These are phyloP conservation scores for Drosophila mayri DNA, from an alignment of 1,140 invertebrate species.

Conservation along the genomic window DNA sequence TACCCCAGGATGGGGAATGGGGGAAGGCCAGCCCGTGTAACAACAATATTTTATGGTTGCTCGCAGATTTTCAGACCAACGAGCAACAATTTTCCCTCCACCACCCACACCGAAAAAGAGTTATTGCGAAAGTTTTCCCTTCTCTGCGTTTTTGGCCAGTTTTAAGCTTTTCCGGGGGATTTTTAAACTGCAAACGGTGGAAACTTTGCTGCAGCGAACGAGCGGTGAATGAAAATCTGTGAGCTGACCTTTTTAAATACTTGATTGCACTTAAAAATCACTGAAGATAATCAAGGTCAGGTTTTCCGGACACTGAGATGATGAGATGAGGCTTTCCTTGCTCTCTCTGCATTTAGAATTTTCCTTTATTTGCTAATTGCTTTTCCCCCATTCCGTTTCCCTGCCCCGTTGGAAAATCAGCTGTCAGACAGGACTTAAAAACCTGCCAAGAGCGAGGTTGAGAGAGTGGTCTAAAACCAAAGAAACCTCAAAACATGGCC, in stretches of 20 bases:
- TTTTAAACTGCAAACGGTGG: conserved; percentile 38
- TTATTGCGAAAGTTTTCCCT: conserved; percentile 64
- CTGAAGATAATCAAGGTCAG: conserved; percentile 39
- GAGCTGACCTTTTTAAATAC: conserved; percentile 52
- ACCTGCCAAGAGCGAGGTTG: background rate
- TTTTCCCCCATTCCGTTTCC: conserved; percentile 33
- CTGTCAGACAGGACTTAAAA: conserved; percentile 26
- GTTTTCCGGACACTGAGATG: conserved; percentile 16
- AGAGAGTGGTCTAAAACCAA: conserved; percentile 22
- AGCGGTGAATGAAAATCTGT: conserved; percentile 10
- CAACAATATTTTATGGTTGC: conserved; percentile 61
- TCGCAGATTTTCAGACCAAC: conserved; percentile 57
- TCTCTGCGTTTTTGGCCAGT: conserved; percentile 7
- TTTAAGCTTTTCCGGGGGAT: conserved; percentile 27
- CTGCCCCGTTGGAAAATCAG: conserved; percentile 2
- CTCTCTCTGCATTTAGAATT: conserved; percentile 15
- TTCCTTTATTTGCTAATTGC: conserved; percentile 43
- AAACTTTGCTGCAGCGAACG: conserved; percentile 1
- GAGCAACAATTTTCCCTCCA: conserved; percentile 42
- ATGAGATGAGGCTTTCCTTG: conserved; percentile 16
- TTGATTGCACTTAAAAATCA: conserved; percentile 43
- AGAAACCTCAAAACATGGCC: conserved; percentile 49
- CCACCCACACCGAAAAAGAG: conserved; percentile 24
- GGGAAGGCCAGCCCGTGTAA: conserved; percentile 19
- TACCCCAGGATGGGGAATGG: conserved; percentile 7